Base-by-base conservation (phyloP, 2,113 vertebrate species). In the Notothenia coriiceps region DNA sequence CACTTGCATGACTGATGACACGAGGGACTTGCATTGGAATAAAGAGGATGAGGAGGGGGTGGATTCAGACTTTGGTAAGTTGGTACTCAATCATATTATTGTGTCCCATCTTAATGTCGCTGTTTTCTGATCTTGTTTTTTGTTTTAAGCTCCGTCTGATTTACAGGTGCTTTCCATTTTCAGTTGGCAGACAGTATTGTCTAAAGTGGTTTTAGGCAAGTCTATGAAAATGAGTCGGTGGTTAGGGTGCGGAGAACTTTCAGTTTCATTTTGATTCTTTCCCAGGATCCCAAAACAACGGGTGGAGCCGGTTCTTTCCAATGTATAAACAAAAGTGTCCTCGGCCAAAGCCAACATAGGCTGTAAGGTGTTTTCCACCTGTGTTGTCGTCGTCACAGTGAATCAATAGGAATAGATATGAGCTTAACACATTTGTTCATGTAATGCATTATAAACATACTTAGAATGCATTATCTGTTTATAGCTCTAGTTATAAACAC, bases 11-110 rank as follows among this genome's bases (percentile, higher is more conserved):
- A 13, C 9, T 10, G 13, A 64, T 3, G 12, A 14, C 46, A 2
- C 17, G 9, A 51, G 50, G 33, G 68, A 74, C n/a, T 6, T 29
- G 1, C 15, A 9, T 18, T 44, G 77, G n/a, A 29, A n/a, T 3
- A 2, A 25, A 25, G 51, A 71, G 33, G 69, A 54, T 0, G 14
- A 70, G 29, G 79, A 56, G 22, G 14, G 10, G 47, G 0, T 10
- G 33, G 73, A 77, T 15, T 67, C 52, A 52, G 55, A 33, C n/a
- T 63, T 46, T 9, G 83, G 90, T 92, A 60, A 83, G 88, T 88
- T 61, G 17, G 0, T 7, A 13, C n/a, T 51, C 7, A 49, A 25
- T 68, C 33, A 18, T 56, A 46, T 50, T 4, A 10, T 13, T 1
- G 7, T 17, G 9, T n/a, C 0, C 10, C 0, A 2, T 33, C 12